Percentiles rank a stretch among this genome's conserved stretches.
phyloP scores from a whole-genome alignment of 1,140 invertebrate species.

The Drosophila sp. region DNA sequence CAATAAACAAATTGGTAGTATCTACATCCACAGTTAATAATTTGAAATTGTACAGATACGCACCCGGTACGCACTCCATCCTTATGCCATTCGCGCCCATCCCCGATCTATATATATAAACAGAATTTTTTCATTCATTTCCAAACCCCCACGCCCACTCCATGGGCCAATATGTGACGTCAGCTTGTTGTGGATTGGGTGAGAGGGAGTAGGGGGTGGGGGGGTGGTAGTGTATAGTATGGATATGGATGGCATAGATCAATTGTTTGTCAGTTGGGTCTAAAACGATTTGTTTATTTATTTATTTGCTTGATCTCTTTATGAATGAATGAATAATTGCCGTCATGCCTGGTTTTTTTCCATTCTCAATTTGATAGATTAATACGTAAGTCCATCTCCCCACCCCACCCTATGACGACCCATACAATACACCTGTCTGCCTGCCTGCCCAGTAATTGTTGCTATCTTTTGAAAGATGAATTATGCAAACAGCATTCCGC shows the following conservation, averaged over 20 bases:
- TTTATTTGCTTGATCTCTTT: conserved; percentile 63
- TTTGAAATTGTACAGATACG: conserved; percentile 66
- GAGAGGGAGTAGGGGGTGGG: not conserved
- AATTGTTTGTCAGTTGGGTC: conserved; percentile 69
- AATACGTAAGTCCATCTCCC: conserved; percentile 28
- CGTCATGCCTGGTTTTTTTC: conserved; percentile 45
- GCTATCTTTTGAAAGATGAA: conserved; percentile 40
- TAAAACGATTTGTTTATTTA: conserved; percentile 70
- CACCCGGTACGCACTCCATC: conserved; percentile 21
- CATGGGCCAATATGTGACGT: conserved; percentile 32
- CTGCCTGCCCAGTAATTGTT: not conserved
- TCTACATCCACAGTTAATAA: conserved; percentile 56
- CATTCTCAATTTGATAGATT: conserved; percentile 60
- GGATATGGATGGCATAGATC: conserved; percentile 58
- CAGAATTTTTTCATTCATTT: conserved; percentile 65
- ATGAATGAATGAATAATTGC: conserved; percentile 80
- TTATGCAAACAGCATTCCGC: conserved; percentile 56
- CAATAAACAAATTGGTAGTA: conserved; percentile 50
- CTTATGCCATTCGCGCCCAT: not conserved
- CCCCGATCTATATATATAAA: conserved; percentile 20
- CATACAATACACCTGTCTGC: conserved; percentile 22
- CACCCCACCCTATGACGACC: not conserved
- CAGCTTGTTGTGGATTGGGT: conserved; percentile 4
- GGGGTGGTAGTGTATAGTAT: conserved; percentile 8
- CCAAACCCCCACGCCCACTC: conserved; percentile 19